Evolutionary conservation across 2,797 vertebrate species (phyloP).

Genomic region (Lacerta agilis): DNA sequence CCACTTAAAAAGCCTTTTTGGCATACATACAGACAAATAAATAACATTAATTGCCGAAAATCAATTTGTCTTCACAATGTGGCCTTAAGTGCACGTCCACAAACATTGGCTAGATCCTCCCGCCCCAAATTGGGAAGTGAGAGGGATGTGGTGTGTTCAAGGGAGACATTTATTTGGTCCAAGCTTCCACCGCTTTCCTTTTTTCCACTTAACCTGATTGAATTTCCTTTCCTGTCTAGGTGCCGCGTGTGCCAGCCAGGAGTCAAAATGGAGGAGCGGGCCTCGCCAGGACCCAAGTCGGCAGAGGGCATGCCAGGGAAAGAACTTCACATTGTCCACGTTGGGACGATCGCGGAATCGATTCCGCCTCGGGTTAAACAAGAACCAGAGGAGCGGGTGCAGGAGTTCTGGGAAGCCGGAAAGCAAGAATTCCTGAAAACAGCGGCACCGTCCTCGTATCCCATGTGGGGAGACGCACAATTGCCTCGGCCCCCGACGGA

Average conservation of each 20-base stretch:
- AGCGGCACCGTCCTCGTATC: not conserved
- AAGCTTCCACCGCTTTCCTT: not conserved
- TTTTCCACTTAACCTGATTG: not conserved
- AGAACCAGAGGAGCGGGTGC: constrained; percentile 12
- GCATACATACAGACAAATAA: no score
- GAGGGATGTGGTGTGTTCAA: not conserved
- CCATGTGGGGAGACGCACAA: not conserved
- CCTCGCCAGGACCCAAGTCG: not conserved
- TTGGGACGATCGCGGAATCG: not conserved
- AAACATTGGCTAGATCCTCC: not conserved
- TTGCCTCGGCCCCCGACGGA: not conserved
- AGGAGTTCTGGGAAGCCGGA: not conserved
- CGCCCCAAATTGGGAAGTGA: not conserved
- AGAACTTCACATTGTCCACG: constrained; percentile 5
- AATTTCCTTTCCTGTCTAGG: not conserved
- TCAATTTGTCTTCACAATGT: not conserved
- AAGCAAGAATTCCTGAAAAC: not conserved
- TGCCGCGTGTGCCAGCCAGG: not conserved
- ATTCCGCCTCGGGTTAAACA: constrained; percentile 12
- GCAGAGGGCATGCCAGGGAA: not conserved
- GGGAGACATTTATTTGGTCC: not conserved
- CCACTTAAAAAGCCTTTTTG: no score
- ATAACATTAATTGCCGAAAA: not conserved
- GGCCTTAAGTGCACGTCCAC: not conserved
- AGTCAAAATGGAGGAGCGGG: constrained; percentile 1